Evolutionary conservation across 2,113 vertebrate species (phyloP).

Genomic region (Aegithalos caudatus): DNA sequence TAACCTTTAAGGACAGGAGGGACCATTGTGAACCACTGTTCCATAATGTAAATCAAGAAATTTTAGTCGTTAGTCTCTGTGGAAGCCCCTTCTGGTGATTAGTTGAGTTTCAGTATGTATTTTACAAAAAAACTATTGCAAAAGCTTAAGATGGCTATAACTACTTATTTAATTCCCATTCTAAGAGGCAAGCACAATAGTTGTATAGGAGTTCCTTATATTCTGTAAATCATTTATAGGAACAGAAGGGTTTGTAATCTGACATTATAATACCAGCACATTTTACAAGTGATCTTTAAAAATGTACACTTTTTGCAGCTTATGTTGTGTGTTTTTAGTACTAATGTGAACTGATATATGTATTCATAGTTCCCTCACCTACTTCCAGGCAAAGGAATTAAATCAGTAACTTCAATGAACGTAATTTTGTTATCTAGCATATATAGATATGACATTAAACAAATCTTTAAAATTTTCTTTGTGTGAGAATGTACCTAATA

Average conservation of each 20-base stretch:
- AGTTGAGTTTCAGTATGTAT: not conserved
- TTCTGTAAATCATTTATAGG: not conserved
- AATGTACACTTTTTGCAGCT: not conserved
- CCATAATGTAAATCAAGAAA: not conserved
- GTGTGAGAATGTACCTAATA: slow-evolving; percentile 24
- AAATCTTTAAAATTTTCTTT: slow-evolving; percentile 15
- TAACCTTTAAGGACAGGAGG: not conserved
- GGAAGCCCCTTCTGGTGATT: not conserved
- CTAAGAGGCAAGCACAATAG: not conserved
- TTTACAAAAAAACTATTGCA: not conserved
- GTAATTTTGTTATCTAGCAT: not conserved
- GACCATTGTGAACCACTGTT: not conserved
- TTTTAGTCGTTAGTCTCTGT: not conserved
- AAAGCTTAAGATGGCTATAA: not conserved
- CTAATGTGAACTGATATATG: not conserved
- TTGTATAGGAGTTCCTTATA: not conserved
- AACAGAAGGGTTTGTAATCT: not conserved
- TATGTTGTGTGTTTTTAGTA: not conserved
- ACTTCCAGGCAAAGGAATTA: slow-evolving; percentile 36
- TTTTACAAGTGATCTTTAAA: not conserved
- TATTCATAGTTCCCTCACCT: slow-evolving; percentile 14
- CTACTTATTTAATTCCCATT: not conserved
- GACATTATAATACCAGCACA: not conserved
- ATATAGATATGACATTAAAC: slow-evolving; percentile 27
- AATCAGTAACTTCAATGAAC: slow-evolving; percentile 1